phyloP scores from a whole-genome alignment of 2,888 invertebrate genomes.

The Syritta pipiens region DNA sequence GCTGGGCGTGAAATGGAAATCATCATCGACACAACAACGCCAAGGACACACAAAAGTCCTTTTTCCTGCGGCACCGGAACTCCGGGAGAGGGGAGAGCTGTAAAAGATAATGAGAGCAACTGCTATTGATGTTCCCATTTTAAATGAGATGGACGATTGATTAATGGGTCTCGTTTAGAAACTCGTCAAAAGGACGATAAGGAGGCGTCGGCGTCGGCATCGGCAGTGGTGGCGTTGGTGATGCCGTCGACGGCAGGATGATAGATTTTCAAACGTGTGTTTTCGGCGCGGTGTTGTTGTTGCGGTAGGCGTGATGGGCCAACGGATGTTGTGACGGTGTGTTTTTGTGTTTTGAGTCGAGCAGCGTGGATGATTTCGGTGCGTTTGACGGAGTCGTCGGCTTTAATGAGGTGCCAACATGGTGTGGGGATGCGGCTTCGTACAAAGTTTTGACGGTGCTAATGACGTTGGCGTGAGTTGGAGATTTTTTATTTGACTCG shows the following conservation, averaged over 20 bases:
- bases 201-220: too few species aligned
- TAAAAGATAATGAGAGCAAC: constrained; percentile 56
- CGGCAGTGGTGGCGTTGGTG: too few species aligned
- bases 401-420: constrained; percentile 31
- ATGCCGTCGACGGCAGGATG: background rate
- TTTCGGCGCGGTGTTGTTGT: constrained; percentile 35
- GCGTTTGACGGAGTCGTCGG: constrained; percentile 1
- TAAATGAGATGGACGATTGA: constrained; percentile 63
- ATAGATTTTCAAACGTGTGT: constrained; percentile 47
- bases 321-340: background rate
- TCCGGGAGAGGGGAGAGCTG: background rate
- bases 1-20: constrained; percentile 66
- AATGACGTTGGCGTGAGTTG: background rate
- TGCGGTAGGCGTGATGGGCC: constrained; percentile 8
- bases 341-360: constrained; percentile 21
- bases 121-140: constrained; percentile 58
- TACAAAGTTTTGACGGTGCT: background rate
- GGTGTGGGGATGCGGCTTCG: background rate
- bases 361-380: constrained; percentile 8
- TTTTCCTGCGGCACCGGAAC: background rate
- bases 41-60: constrained; percentile 29
- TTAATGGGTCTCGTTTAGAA: constrained; percentile 45
- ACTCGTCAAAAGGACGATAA: too few species aligned
- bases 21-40: constrained; percentile 46
- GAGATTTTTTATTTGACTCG: background rate